Evolutionary conservation across 2,888 invertebrate species (phyloP).

Genomic region (Acheta domesticus): DNA sequence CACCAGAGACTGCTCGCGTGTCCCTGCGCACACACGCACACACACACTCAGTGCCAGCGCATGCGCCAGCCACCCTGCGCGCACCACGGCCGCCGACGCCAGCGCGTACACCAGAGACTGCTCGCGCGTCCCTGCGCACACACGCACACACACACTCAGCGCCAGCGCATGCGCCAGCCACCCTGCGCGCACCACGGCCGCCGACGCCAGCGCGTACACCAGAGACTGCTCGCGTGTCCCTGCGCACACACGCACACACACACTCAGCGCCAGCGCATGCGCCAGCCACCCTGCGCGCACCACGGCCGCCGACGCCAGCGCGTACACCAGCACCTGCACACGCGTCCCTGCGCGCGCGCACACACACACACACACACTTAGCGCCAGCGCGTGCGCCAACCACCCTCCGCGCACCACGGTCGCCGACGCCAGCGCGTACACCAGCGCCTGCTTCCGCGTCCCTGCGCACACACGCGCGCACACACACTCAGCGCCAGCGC

Average conservation of each 20-base stretch:
- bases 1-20: constrained; percentile 82
- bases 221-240: constrained; percentile 86
- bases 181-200: constrained; percentile 71
- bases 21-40: constrained; percentile 55
- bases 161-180: constrained; percentile 76
- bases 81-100: constrained; percentile 55
- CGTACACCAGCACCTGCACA: constrained; percentile 71
- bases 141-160: too few relatives aligned
- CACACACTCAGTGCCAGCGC: constrained; percentile 64
- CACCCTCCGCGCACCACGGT: constrained; percentile 74
- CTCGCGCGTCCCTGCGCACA: too few relatives aligned
- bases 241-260: constrained; percentile 43
- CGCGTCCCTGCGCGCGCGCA: constrained; percentile 74
- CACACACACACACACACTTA: too few relatives aligned
- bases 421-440: constrained; percentile 82
- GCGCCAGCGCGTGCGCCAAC: constrained; percentile 73
- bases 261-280: constrained; percentile 72
- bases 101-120: too few relatives aligned
- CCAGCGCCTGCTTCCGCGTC: constrained; percentile 80
- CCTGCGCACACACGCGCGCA: constrained; percentile 53
- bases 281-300: constrained; percentile 69
- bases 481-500: constrained; percentile 65
- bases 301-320: constrained; percentile 62
- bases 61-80: constrained; percentile 70
- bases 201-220: constrained; percentile 78